A percentile compares a stretch with the other conserved stretches of the same genome.
phyloP scores from a whole-genome alignment of 2,888 invertebrate genomes.

The Perizoma flavofasciatum region DNA sequence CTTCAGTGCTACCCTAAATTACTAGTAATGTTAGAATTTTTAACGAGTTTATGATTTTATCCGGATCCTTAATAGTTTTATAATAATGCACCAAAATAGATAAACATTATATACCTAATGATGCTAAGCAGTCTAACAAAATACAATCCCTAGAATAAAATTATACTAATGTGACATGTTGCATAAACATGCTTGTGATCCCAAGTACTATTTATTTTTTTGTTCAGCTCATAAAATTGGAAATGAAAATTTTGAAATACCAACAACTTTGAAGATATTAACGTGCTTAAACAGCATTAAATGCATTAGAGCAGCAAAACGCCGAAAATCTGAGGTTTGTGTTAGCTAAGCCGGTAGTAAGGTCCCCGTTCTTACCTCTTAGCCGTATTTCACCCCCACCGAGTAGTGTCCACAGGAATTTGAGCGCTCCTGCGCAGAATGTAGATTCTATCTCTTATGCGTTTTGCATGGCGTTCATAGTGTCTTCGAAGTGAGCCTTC shows the following conservation, averaged over 20 bases:
- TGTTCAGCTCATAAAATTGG: no score
- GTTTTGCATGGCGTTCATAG: not conserved
- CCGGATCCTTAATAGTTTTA: slow-evolving; percentile 16
- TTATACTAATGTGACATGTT: no score
- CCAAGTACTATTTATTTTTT: no score
- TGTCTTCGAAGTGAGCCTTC: slow-evolving; percentile 6
- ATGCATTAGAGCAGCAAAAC: slow-evolving; percentile 47
- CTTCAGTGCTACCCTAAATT: slow-evolving; percentile 56
- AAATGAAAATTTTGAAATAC: not conserved
- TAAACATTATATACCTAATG: no score
- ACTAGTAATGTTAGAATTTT: slow-evolving; percentile 41
- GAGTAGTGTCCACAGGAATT: not conserved
- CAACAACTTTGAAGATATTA: not conserved
- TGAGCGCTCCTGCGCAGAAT: slow-evolving; percentile 1
- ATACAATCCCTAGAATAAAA: not conserved
- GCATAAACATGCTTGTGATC: no score
- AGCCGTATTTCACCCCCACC: slow-evolving; percentile 16
- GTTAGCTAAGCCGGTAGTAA: slow-evolving; percentile 46
- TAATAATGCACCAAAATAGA: slow-evolving; percentile 17
- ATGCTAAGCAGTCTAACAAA: not conserved
- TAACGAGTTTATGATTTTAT: slow-evolving; percentile 33
- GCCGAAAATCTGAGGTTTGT: slow-evolving; percentile 46
- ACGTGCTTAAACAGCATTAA: slow-evolving; percentile 27
- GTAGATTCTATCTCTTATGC: slow-evolving; percentile 9
- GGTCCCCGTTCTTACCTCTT: slow-evolving; percentile 38